Base-by-base conservation (phyloP, 1,140 invertebrate species). In the Dendroctonus valens region DNA sequence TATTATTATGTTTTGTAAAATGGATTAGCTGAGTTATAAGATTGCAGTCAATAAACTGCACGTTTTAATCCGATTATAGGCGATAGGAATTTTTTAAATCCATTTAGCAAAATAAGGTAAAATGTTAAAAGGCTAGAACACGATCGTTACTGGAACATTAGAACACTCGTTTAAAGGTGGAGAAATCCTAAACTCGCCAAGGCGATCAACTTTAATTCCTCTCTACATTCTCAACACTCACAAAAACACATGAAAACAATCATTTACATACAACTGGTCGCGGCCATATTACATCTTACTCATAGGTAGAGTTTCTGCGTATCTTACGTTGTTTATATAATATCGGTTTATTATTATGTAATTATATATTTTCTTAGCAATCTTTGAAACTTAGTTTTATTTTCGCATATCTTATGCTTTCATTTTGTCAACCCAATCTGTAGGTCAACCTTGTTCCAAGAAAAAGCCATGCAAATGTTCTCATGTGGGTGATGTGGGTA, bases 181-280 rank as follows among this genome's bases (percentile, higher is more conserved):
- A 48, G 41, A 37, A 59, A 48, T 59, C 41, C 58, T 41, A 59
- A 51, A 62, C 59, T 49, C 59, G 59, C 49, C 59, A 62, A 62
- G 59, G 59, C 39, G 15, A 62, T 39, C 59, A n/a, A 52, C 59
- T 58, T 58, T 58, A 38, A 58, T 59, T 48, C 15, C 11, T 59
- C 7, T 38, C 42, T 6, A 44, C 26, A 60, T 60, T 58, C 54
- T 44, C 48, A 26, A 14, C 41, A 42, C 44, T 60, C 48, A 26
- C 58, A 49, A 49, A 49, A 48, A 60, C 48, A 60, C 14, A 50
- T 48, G 48, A 60, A 60, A 60, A 58, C 40, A 58, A 58, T 58
- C 55, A 58, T 58, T 58, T 58, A 58, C 55, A 58, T 58, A 58
- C 40, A 7, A 15, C 40, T 44, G 55, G 48, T 50, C 48, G 48